Conservation (phyloP, 1,140 invertebrate species). For the Pygmarrhopalites habei region DNA sequence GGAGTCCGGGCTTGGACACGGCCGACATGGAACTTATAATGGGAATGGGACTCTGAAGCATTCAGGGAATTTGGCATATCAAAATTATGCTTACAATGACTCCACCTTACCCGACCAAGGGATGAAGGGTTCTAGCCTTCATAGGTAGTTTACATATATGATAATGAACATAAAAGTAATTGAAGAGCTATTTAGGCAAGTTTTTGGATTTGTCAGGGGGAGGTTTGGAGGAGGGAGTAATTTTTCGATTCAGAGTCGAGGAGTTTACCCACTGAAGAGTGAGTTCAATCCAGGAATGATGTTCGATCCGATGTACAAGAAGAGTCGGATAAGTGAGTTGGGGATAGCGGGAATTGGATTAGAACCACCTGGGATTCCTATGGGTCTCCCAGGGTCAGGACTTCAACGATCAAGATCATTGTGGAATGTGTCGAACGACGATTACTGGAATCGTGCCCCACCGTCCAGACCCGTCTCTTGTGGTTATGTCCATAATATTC, state of each 20-base stretch:
- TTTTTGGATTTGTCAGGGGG: not conserved
- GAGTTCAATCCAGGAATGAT: slow-evolving; percentile 33
- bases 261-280: slow-evolving; percentile 20
- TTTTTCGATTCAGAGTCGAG: slow-evolving; percentile 15
- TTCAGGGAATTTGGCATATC: slow-evolving; percentile 27
- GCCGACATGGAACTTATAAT: not conserved
- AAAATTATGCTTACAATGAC: slow-evolving; percentile 31
- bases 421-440: slow-evolving; percentile 38
- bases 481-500: slow-evolving; percentile 39
- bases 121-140: slow-evolving; percentile 17
- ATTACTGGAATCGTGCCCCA: slow-evolving; percentile 40
- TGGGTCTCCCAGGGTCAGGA: not conserved
- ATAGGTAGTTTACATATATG: slow-evolving; percentile 10
- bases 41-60: slow-evolving; percentile 24
- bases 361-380: slow-evolving; percentile 28
- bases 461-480: slow-evolving; percentile 41
- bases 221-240: slow-evolving; percentile 17
- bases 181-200: not conserved
- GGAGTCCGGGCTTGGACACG: slow-evolving; percentile 17
- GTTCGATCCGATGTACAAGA: slow-evolving; percentile 31
- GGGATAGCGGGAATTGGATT: slow-evolving; percentile 37
- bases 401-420: slow-evolving; percentile 26
- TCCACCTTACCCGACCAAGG: slow-evolving; percentile 10
- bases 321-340: slow-evolving; percentile 32
- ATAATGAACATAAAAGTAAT: no score